phyloP scores from a whole-genome alignment of 2,797 vertebrate species.

The Salmo trutta region DNA sequence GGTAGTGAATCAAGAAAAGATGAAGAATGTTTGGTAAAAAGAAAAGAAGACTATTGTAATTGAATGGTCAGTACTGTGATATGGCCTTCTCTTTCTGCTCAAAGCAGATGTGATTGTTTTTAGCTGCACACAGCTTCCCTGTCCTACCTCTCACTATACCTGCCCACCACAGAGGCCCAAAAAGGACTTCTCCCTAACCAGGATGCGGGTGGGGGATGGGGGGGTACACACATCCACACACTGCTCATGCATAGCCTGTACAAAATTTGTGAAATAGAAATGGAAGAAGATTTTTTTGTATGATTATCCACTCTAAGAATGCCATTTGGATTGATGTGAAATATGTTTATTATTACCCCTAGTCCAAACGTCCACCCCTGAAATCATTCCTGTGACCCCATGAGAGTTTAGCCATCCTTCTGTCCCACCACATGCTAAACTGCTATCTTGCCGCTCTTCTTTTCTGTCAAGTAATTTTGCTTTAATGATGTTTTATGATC shows the following conservation, averaged over 20 bases:
- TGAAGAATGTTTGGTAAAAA: conserved; percentile 13
- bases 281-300: conserved; percentile 14
- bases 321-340: conserved; percentile 37
- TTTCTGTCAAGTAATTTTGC: conserved; percentile 29
- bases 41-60: conserved; percentile 42
- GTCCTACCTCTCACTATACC: conserved; percentile 27
- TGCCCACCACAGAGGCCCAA: conserved; percentile 8
- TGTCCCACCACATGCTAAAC: conserved; percentile 8
- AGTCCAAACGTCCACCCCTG: not conserved
- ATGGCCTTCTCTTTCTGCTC: conserved; percentile 15
- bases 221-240: conserved; percentile 43
- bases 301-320: conserved; percentile 36
- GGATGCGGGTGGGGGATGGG: not conserved
- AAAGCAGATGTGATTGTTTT: not conserved
- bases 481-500: conserved; percentile 19
- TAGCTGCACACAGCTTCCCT: not conserved
- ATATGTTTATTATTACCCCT: conserved; percentile 13
- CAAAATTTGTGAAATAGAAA: conserved; percentile 57
- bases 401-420: conserved; percentile 15
- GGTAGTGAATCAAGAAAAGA: conserved; percentile 8
- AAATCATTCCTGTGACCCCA: conserved; percentile 8
- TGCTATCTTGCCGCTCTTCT: conserved; percentile 6
- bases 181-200: conserved; percentile 17
- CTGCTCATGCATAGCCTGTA: conserved; percentile 43
- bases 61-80: conserved; percentile 26